Evolutionary conservation across 1,140 invertebrate genomes (phyloP).

Genomic region (Zeugodacus cucurbitae): DNA sequence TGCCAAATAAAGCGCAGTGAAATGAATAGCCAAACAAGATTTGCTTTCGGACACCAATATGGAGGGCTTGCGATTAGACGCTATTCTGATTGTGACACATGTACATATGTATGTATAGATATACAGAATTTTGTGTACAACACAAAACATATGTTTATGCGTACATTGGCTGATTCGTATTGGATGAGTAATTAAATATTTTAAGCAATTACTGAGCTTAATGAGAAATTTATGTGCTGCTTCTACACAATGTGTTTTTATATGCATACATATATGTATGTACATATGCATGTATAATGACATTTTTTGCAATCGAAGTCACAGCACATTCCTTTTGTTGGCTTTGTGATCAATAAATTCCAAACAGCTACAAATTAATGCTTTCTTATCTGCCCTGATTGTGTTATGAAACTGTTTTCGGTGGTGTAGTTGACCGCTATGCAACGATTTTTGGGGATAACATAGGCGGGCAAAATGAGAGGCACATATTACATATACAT

Average conservation of each 20-base stretch:
- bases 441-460: too few relatives aligned
- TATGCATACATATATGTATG: neutral
- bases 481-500: too few relatives aligned
- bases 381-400: neutral
- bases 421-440: neutral
- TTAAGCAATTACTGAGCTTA: neutral
- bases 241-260: neutral
- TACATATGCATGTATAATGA: neutral
- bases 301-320: neutral
- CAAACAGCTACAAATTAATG: neutral
- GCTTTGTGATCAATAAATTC: neutral
- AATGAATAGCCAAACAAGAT: neutral
- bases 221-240: neutral
- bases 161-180: neutral
- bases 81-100: neutral
- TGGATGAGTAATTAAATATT: constrained; percentile 31
- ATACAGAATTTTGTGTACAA: neutral
- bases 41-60: neutral
- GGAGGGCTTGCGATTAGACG: neutral
- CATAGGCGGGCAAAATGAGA: too few relatives aligned
- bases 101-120: neutral
- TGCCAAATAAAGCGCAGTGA: neutral
- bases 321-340: neutral
- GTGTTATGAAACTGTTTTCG: neutral
- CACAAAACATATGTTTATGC: neutral